A percentile compares a stretch with the other conserved stretches of the same genome.
Conservation (phyloP, 2,797 vertebrate genomes). For the Lepidocolaptes lacrymiger region DNA sequence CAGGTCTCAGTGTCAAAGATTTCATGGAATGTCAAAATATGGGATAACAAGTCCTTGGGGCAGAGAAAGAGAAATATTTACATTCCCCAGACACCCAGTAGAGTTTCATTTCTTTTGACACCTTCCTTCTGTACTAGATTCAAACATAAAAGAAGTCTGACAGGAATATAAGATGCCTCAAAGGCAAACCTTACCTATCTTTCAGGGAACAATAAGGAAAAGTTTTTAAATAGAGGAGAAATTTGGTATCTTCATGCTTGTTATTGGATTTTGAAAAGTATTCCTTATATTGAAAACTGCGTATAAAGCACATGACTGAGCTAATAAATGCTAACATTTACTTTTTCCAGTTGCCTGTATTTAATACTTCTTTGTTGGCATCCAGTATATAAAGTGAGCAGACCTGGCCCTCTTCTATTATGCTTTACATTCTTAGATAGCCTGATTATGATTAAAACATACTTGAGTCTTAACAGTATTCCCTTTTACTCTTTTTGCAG, state of each 20-base stretch:
- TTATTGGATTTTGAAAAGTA: slow-evolving; percentile 3
- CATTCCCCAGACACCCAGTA: slow-evolving; percentile 82
- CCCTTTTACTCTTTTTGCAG: not conserved
- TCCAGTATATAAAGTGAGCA: not conserved
- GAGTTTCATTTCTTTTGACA: slow-evolving; percentile 90
- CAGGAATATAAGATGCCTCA: slow-evolving; percentile 85
- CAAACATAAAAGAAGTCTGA: slow-evolving; percentile 84
- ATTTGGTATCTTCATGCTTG: not conserved
- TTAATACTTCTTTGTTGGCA: not conserved
- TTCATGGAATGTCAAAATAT: slow-evolving; percentile 88
- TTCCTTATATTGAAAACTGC: not conserved
- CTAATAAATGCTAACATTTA: no score
- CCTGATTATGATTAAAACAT: not conserved
- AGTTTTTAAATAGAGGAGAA: not conserved
- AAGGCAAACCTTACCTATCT: slow-evolving; percentile 79
- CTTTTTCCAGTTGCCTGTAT: not conserved
- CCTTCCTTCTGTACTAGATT: slow-evolving; percentile 83
- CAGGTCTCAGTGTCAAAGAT: slow-evolving; percentile 90
- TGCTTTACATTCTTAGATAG: not conserved
- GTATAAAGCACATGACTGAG: not conserved
- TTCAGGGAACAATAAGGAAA: slow-evolving; percentile 61
- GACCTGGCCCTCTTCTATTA: not conserved
- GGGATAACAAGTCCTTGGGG: slow-evolving; percentile 86
- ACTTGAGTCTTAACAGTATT: not conserved
- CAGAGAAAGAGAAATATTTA: slow-evolving; percentile 87